Conservation (phyloP, 2,888 invertebrate species). For the Ochropleura leucogaster region DNA sequence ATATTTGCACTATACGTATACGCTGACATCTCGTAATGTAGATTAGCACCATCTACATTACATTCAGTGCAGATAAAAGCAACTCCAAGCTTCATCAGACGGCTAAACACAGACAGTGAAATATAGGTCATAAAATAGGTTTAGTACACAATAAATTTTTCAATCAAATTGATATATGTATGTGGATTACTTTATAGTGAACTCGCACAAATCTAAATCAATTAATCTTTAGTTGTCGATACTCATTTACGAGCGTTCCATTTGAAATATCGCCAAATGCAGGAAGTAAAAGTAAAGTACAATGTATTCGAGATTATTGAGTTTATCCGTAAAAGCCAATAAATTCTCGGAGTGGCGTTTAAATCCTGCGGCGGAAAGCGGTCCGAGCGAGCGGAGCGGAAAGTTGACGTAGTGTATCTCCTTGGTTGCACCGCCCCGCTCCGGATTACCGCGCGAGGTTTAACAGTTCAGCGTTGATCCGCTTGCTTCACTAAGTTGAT, state of each 20-base stretch:
- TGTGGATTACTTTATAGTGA: slow-evolving; percentile 56
- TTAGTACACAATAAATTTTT: slow-evolving; percentile 60
- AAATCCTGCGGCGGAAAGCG: slow-evolving; percentile 6
- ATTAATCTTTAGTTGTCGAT: slow-evolving; percentile 61
- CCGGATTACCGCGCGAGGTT: slow-evolving; percentile 26
- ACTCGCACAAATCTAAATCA: slow-evolving; percentile 44
- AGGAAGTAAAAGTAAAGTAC: slow-evolving; percentile 13
- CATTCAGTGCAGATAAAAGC: slow-evolving; percentile 34
- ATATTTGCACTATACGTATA: background rate
- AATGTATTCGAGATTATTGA: slow-evolving; percentile 23
- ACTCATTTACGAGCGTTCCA: slow-evolving; percentile 43
- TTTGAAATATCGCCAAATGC: slow-evolving; percentile 26
- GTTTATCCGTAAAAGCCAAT: slow-evolving; percentile 34
- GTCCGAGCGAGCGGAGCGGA: background rate
- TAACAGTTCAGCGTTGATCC: slow-evolving; percentile 22
- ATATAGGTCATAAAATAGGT: slow-evolving; percentile 63
- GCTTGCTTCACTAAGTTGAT: slow-evolving; percentile 22
- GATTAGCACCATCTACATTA: too few relatives aligned
- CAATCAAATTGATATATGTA: slow-evolving; percentile 61
- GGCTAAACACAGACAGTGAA: slow-evolving; percentile 54
- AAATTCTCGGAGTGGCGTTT: slow-evolving; percentile 39
- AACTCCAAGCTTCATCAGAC: slow-evolving; percentile 45
- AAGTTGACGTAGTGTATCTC: slow-evolving; percentile 14
- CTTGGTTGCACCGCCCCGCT: slow-evolving; percentile 19
- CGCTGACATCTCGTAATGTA: slow-evolving; percentile 19